Conservation (phyloP, 2,888 invertebrate species). For the Hirtodrosophila trivittata region DNA sequence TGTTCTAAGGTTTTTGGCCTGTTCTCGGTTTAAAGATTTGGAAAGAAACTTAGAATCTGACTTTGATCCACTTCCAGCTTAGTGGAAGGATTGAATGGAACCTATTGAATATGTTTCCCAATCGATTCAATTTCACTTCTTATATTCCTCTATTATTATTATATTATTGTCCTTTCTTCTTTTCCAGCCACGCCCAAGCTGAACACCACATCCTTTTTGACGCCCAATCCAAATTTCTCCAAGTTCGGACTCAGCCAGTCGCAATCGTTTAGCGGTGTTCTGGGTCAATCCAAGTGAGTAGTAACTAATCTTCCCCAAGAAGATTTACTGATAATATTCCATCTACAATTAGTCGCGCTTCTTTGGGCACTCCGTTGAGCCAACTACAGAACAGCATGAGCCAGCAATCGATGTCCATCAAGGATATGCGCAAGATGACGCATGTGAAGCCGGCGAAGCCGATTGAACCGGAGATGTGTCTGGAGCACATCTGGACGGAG, state of each 20-base stretch:
- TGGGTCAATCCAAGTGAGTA: constrained; percentile 78
- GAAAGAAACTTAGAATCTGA: too few species aligned
- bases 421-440: constrained; percentile 84
- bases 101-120: too few species aligned
- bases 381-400: constrained; percentile 82
- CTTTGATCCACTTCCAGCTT: too few species aligned
- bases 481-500: constrained; percentile 96
- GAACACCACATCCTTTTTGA: constrained; percentile 65
- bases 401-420: constrained; percentile 80
- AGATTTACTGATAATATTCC: not conserved
- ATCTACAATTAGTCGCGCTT: constrained; percentile 71
- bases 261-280: constrained; percentile 76
- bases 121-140: too few species aligned
- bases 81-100: not conserved
- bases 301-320: too few species aligned
- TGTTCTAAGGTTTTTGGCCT: too few species aligned
- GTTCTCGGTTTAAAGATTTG: too few species aligned
- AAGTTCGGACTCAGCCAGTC: constrained; percentile 71
- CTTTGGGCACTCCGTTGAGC: constrained; percentile 79
- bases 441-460: constrained; percentile 87
- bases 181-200: constrained; percentile 66
- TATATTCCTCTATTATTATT: not conserved
- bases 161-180: constrained; percentile 3
- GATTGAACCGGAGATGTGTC: constrained; percentile 92
- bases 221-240: constrained; percentile 67